Conservation (phyloP, 2,113 vertebrate genomes). For the Marcusenius ussheri region DNA sequence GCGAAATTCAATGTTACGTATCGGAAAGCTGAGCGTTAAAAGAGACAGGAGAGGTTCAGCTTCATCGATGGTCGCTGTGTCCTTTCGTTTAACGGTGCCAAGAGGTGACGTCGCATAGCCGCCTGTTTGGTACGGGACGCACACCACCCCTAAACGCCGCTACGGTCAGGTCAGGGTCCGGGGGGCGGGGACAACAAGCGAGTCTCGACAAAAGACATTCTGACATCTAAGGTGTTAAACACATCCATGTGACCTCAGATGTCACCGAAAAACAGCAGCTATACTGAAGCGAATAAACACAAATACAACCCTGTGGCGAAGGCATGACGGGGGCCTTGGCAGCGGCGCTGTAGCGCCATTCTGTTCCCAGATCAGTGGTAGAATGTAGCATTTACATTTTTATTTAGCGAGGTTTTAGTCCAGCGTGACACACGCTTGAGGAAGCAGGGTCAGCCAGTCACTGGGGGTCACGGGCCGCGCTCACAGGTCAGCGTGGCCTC, state of each 20-base stretch:
- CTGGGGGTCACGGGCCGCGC: neutral
- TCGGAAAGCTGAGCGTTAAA: neutral
- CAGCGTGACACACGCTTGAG: neutral
- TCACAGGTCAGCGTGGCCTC: neutral
- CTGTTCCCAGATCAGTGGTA: neutral
- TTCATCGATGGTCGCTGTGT: neutral
- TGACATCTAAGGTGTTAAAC: neutral
- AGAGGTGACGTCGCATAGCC: neutral
- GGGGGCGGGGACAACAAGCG: neutral
- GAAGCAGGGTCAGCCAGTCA: neutral
- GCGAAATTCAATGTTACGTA: neutral
- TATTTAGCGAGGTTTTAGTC: neutral
- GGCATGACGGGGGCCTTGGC: neutral
- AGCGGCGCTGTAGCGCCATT: neutral
- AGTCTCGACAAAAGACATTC: neutral
- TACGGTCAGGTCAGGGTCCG: neutral
- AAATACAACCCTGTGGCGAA: neutral
- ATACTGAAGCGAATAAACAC: neutral
- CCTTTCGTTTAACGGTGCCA: neutral
- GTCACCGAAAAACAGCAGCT: neutral
- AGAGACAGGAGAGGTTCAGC: neutral
- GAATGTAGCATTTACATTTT: neutral
- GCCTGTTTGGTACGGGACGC: neutral
- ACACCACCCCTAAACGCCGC: fast-evolving
- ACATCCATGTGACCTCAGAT: neutral